A percentile compares a stretch with the other conserved stretches of the same genome.
Conservation (phyloP, 2,797 vertebrate species). For the Nyctalus aviator region DNA sequence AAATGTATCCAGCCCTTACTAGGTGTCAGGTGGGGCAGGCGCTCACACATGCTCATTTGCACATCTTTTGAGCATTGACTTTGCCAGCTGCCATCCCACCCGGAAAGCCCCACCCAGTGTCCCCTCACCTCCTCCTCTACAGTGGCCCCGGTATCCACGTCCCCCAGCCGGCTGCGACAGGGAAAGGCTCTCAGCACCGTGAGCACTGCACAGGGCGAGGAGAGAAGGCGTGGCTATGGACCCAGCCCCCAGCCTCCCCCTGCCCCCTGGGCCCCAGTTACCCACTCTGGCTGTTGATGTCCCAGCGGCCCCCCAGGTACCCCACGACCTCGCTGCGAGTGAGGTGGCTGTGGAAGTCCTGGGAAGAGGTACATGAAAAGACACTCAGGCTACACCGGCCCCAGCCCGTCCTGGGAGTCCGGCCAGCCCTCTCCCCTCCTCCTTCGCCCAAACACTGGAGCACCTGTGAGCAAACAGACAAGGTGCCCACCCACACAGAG, state of each 20-base stretch:
- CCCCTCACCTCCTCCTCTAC: slow-evolving; percentile 94
- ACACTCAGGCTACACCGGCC: background rate
- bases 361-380: background rate
- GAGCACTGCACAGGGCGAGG: slow-evolving; percentile 88
- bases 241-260: background rate
- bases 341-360: slow-evolving; percentile 99
- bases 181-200: slow-evolving; percentile 96
- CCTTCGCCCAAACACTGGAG: background rate
- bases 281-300: slow-evolving; percentile 96
- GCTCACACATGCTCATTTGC: background rate
- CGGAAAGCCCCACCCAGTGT: too few species aligned
- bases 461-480: accelerated
- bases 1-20: background rate
- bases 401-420: background rate
- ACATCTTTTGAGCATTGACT: background rate
- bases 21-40: background rate
- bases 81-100: background rate
- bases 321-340: slow-evolving; percentile 97
- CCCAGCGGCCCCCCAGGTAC: slow-evolving; percentile 97
- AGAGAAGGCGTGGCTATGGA: background rate
- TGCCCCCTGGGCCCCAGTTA: background rate
- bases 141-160: slow-evolving; percentile 90
- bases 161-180: slow-evolving; percentile 94
- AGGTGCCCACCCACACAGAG: accelerated
- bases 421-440: background rate